Conservation (phyloP, 2,797 vertebrate genomes). For the Manis javanica region DNA sequence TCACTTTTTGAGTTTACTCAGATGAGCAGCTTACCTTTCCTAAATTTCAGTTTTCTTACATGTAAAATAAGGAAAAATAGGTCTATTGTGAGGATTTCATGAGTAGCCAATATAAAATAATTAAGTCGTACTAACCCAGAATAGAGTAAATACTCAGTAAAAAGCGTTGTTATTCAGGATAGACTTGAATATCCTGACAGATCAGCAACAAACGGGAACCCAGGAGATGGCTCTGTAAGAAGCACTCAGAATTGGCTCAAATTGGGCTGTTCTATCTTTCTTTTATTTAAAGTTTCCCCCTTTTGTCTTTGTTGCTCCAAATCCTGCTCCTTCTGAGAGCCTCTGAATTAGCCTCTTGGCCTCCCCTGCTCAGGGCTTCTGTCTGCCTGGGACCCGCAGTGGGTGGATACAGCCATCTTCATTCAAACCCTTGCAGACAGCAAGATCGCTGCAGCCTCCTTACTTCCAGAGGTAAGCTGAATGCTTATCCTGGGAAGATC, state of each 20-base stretch:
- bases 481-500: background rate
- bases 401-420: background rate
- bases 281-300: background rate
- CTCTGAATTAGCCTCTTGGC: background rate
- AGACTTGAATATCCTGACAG: background rate
- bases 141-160: background rate
- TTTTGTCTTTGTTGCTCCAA: background rate
- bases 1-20: background rate
- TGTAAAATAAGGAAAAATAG: background rate
- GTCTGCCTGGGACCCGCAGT: no score
- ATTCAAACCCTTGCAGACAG: background rate
- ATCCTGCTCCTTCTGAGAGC: background rate
- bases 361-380: background rate
- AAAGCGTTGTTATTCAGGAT: background rate
- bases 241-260: background rate
- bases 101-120: background rate
- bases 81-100: background rate
- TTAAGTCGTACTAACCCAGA: background rate
- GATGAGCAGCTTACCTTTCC: background rate
- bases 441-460: background rate
- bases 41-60: background rate
- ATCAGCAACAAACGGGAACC: background rate
- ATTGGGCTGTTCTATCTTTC: background rate
- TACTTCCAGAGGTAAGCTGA: background rate
- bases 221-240: background rate